Conservation (phyloP, 2,888 invertebrate species). For the Oscheius onirici region DNA sequence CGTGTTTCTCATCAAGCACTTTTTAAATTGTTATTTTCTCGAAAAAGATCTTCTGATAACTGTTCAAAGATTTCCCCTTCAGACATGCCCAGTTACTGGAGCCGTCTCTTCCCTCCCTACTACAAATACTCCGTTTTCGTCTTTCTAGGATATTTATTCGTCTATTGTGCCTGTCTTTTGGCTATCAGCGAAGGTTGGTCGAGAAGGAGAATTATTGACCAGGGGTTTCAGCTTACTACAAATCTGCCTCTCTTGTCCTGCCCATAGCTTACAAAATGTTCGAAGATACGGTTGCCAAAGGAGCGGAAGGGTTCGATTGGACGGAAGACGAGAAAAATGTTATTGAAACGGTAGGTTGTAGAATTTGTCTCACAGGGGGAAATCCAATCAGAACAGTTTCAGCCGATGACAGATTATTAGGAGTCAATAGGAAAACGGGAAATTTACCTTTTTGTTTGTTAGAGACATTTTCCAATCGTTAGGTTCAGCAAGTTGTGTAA, state of each 20-base stretch:
- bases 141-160: constrained; percentile 62
- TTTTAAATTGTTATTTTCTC: too few relatives aligned
- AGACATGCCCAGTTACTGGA: constrained; percentile 37
- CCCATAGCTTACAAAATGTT: constrained; percentile 63
- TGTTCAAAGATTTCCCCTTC: background rate
- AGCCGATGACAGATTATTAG: background rate
- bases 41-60: too few relatives aligned
- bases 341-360: constrained; percentile 46
- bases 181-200: constrained; percentile 53
- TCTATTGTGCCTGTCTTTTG: constrained; percentile 58
- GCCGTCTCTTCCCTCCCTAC: constrained; percentile 59
- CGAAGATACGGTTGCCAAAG: constrained; percentile 61
- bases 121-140: constrained; percentile 64
- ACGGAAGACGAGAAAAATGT: constrained; percentile 41
- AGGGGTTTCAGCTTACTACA: constrained; percentile 41
- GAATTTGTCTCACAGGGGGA: background rate
- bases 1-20: too few relatives aligned
- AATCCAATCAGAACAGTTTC: background rate
- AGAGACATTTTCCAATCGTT: too few relatives aligned
- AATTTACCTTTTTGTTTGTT: too few relatives aligned
- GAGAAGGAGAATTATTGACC: background rate
- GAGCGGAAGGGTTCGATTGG: constrained; percentile 55
- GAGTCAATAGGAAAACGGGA: too few relatives aligned
- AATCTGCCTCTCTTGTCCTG: constrained; percentile 48
- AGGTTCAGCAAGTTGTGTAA: too few relatives aligned